Evolutionary conservation across 2,797 vertebrate species (phyloP).

Genomic region (Geotrypetes seraphini): DNA sequence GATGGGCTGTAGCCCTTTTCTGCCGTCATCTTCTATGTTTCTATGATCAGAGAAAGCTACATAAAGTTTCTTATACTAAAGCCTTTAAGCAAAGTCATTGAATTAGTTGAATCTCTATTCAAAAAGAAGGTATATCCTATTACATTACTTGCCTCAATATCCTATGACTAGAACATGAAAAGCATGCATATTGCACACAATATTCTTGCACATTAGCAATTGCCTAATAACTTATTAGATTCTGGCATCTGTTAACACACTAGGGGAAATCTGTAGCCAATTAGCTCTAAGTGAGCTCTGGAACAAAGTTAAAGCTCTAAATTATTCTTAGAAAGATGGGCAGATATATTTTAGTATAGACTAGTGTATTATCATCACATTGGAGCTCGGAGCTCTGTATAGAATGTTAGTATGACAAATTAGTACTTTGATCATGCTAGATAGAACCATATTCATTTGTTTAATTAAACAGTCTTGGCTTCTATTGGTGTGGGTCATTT

Average conservation of each 20-base stretch:
- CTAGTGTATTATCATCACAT: conserved; percentile 30
- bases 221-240: conserved; percentile 25
- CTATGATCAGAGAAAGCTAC: no score
- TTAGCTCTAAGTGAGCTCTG: conserved; percentile 15
- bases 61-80: no score
- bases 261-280: conserved; percentile 22
- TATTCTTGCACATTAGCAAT: conserved; percentile 21
- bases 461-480: conserved; percentile 89
- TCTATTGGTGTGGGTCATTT: conserved; percentile 76
- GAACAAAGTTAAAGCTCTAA: conserved; percentile 32
- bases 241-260: conserved; percentile 2
- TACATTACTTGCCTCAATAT: no score
- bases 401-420: conserved; percentile 75
- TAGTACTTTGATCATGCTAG: conserved; percentile 65
- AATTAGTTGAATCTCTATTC: no score
- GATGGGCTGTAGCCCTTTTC: no score
- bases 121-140: no score
- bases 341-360: conserved; percentile 28
- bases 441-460: conserved; percentile 83
- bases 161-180: not conserved
- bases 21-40: no score
- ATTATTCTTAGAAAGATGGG: conserved; percentile 30
- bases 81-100: no score
- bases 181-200: not conserved
- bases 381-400: conserved; percentile 24